phyloP scores from a whole-genome alignment of 2,888 invertebrate species.

The Eupithecia inturbata region DNA sequence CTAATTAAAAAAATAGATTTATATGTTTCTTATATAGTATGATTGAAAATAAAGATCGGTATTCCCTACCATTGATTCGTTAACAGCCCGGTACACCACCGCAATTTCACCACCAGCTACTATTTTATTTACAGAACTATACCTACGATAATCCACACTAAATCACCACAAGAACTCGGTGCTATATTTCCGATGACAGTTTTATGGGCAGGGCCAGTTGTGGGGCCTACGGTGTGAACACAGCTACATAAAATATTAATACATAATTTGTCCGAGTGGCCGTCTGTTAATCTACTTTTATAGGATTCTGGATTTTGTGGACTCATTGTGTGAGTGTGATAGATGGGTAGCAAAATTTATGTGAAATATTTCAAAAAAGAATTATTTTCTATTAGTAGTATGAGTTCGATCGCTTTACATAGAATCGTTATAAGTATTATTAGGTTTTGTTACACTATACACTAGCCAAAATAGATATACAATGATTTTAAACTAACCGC shows the following conservation, averaged over 20 bases:
- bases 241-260: slow-evolving; percentile 81
- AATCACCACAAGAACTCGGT: slow-evolving; percentile 78
- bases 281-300: slow-evolving; percentile 80
- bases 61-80: not conserved
- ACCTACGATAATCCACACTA: slow-evolving; percentile 70
- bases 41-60: no score
- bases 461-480: no score
- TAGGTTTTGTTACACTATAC: no score
- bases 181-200: slow-evolving; percentile 81
- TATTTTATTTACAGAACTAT: slow-evolving; percentile 15
- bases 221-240: slow-evolving; percentile 63
- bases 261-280: slow-evolving; percentile 83
- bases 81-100: not conserved
- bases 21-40: no score
- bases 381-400: not conserved
- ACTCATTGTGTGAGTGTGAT: slow-evolving; percentile 65
- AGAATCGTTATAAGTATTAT: no score
- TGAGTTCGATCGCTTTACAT: not conserved
- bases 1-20: no score
- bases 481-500: no score
- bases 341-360: slow-evolving; percentile 12
- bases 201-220: slow-evolving; percentile 65
- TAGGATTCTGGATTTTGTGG: slow-evolving; percentile 68
- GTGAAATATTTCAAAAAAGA: not conserved
- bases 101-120: not conserved